Evolutionary conservation across 2,113 vertebrate genomes (phyloP).

Genomic region (Dipodomys stephensi): DNA sequence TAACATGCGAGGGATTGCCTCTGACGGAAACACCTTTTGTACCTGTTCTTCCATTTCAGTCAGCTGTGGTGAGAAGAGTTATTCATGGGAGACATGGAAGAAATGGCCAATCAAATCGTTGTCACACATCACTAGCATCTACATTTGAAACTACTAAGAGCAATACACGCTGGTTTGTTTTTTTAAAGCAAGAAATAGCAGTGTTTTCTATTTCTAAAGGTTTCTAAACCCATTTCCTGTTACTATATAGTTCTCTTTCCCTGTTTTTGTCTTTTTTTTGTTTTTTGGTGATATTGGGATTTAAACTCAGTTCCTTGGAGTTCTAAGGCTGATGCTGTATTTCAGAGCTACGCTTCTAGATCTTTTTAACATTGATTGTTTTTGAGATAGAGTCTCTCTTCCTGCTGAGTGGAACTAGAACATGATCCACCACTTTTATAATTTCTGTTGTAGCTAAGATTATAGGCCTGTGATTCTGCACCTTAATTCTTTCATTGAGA

Average conservation of each 20-base stretch:
- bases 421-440: no score
- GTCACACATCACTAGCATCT: background rate
- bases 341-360: no score
- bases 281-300: no score
- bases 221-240: background rate
- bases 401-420: no score
- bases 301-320: no score
- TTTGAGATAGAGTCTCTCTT: no score
- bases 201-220: background rate
- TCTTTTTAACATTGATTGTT: no score
- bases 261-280: no score
- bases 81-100: background rate
- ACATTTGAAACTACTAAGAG: background rate
- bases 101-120: background rate
- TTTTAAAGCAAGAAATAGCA: slow-evolving; percentile 14
- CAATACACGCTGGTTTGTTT: background rate
- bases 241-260: background rate
- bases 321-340: no score
- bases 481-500: no score
- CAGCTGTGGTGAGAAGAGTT: background rate
- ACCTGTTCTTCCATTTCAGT: background rate
- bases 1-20: background rate
- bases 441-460: no score
- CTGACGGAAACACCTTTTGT: background rate
- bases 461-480: no score